Percentiles rank a stretch among this genome's conserved stretches.
These are phyloP conservation scores for Calidris pygmaea DNA, from an alignment of 2,113 vertebrate genomes.

Conservation along the genomic window DNA sequence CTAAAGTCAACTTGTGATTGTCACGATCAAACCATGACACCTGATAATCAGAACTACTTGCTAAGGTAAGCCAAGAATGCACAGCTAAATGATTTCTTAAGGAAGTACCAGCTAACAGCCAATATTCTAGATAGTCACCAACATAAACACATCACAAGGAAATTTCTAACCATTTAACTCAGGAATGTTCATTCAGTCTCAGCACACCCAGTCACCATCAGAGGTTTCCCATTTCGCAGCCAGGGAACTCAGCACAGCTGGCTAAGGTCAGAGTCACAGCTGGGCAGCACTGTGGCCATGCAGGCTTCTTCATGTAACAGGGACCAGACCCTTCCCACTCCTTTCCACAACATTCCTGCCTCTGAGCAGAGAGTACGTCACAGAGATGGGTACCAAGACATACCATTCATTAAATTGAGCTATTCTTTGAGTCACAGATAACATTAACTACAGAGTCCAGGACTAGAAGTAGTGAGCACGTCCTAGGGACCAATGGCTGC, in stretches of 20 bases:
- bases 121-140: neutral
- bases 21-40: no score
- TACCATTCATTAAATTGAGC: neutral
- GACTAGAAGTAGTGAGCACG: neutral
- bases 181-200: neutral
- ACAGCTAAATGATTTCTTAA: neutral
- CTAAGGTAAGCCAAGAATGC: neutral
- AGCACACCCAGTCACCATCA: neutral
- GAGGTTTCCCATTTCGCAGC: neutral
- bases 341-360: neutral
- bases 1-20: neutral
- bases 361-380: neutral
- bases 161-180: neutral
- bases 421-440: neutral
- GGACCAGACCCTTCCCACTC: neutral
- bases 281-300: neutral
- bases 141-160: neutral
- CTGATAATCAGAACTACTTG: neutral
- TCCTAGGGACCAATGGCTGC: neutral
- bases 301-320: neutral
- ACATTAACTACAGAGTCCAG: neutral
- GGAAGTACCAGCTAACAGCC: neutral
- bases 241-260: neutral
- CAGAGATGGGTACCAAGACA: neutral
- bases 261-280: neutral